Base-by-base conservation (phyloP, 2,113 vertebrate species). In the Pteropus alecto region DNA sequence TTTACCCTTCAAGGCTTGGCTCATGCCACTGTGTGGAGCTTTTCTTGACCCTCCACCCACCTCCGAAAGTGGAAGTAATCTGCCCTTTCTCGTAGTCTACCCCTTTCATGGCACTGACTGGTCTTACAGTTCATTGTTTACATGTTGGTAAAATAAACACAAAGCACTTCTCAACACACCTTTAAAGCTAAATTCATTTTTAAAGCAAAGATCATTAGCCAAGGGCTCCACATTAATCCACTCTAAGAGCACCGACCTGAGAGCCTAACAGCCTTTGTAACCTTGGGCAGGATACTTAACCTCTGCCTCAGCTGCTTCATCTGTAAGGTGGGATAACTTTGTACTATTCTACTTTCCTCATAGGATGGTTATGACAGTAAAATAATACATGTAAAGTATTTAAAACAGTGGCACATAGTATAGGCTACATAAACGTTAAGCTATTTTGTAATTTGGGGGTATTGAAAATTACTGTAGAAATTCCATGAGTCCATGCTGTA, bases 161-260 rank as follows among this genome's bases (percentile, higher is more conserved):
- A 71, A 70, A 87, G 41, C 28, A 79, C 30, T 71, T 87, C 84
- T 56, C 14, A 41, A 15, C 28, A 7, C 46, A 21, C 15, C 38
- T 41, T 71, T 92, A 94, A 96, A 71, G 77, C 18, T 92, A 83
- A 88, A 35, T 60, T 88, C 21, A 67, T 51, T 92, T 73, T 67
- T 41, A 1, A 26, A 61, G 54, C 61, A 70, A 70, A 79, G 43
- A 60, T 51, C 6, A 24, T 9, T 78, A 83, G 51, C 70, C 82
- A 38, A 67, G 54, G 58, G 22, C 33, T 83, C 61, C 7, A 11
- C 7, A 3, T 89, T 28, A 35, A 83, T 82, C 60, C 70, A 26
- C 54, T 82, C 24, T 38, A 24, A 92, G 56, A 84, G 5, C 38
- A 60, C n/a, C 87, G 48, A 67, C 35, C 28, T 63, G 10, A 74